Conservation (phyloP, 2,888 invertebrate genomes). For the Chirona hameri region DNA sequence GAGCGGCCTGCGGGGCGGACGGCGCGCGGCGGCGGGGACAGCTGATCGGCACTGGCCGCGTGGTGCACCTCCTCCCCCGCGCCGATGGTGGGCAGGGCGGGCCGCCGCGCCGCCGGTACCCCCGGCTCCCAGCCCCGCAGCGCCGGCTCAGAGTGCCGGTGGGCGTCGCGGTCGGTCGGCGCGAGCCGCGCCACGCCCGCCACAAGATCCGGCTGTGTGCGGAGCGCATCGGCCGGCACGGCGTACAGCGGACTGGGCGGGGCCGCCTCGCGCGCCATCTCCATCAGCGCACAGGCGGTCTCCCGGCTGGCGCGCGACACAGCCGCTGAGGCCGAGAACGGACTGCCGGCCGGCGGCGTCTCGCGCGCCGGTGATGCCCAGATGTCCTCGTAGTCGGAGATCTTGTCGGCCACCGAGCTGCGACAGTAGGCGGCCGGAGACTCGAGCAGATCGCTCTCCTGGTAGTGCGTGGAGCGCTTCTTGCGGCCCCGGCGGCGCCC, state of each 20-base stretch:
- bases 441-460: constrained; percentile 78
- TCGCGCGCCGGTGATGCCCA: constrained; percentile 62
- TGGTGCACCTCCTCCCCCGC: constrained; percentile 35
- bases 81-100: constrained; percentile 36
- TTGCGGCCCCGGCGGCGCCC: constrained; percentile 35
- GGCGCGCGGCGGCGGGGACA: constrained; percentile 36
- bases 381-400: constrained; percentile 92
- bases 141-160: constrained; percentile 39
- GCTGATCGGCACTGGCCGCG: constrained; percentile 33
- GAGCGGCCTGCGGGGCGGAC: constrained; percentile 34
- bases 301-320: constrained; percentile 32
- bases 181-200: constrained; percentile 34
- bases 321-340: background rate
- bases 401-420: constrained; percentile 83
- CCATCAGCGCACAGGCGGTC: constrained; percentile 42
- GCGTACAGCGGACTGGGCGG: constrained; percentile 76
- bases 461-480: constrained; percentile 47
- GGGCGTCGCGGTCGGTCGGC: constrained; percentile 34
- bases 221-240: constrained; percentile 78
- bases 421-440: constrained; percentile 70
- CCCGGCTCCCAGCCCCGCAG: background rate
- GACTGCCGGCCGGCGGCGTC: constrained; percentile 7
- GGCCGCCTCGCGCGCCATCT: constrained; percentile 41
- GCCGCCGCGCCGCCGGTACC: constrained; percentile 29
- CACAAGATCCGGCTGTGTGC: constrained; percentile 22